Percentiles rank a stretch among this genome's conserved stretches.
Evolutionary conservation across 1,140 invertebrate genomes (phyloP).

Genomic region (Bacillus rossius): DNA sequence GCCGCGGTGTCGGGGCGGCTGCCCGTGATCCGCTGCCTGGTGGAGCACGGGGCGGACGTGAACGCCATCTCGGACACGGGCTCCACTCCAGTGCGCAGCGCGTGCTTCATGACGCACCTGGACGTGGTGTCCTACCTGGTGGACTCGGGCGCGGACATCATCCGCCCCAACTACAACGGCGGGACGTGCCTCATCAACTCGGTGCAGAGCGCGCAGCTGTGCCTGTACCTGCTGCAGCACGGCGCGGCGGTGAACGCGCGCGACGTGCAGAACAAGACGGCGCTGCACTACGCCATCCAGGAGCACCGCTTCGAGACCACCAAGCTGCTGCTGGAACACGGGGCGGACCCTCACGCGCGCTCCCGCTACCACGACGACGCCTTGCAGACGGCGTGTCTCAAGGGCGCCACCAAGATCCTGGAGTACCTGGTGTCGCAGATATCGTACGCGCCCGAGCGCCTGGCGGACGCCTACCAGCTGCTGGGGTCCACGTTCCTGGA

Average conservation of each 20-base stretch:
- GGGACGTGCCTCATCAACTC: constrained; percentile 93
- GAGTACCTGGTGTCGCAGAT: constrained; percentile 61
- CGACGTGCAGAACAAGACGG: constrained; percentile 88
- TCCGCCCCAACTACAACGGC: constrained; percentile 83
- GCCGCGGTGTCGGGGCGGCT: constrained; percentile 84
- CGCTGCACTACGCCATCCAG: constrained; percentile 84
- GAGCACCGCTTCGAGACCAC: constrained; percentile 74
- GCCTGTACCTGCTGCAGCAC: constrained; percentile 69
- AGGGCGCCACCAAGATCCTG: constrained; percentile 79
- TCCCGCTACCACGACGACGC: constrained; percentile 87
- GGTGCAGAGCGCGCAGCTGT: constrained; percentile 78
- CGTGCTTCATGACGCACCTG: constrained; percentile 90
- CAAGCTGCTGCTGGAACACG: constrained; percentile 69
- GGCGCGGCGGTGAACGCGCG: constrained; percentile 79
- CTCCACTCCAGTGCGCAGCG: constrained; percentile 83
- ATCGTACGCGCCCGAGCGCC: constrained; percentile 55
- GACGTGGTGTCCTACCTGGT: constrained; percentile 75
- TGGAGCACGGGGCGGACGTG: constrained; percentile 75
- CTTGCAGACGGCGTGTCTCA: constrained; percentile 82
- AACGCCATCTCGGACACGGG: constrained; percentile 82
- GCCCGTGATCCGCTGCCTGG: constrained; percentile 68
- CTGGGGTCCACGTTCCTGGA: constrained; percentile 80
- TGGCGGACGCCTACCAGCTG: constrained; percentile 79
- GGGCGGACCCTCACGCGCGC: constrained; percentile 68
- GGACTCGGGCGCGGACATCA: constrained; percentile 78